Conservation (phyloP, 53 echinoderm and acorn worm genomes). For the Paracentrotus lividus region DNA sequence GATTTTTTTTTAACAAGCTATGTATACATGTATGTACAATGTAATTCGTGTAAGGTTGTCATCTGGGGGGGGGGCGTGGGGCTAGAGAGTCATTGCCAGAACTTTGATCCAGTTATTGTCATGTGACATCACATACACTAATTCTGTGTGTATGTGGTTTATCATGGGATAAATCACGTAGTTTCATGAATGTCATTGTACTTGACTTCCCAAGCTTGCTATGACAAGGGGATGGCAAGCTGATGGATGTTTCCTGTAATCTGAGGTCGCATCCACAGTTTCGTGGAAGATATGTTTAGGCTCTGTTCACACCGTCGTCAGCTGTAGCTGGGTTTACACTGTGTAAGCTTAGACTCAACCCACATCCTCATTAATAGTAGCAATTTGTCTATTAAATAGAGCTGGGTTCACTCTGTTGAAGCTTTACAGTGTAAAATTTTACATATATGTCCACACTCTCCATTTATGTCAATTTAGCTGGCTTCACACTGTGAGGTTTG, state of each 20-base stretch:
- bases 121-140: not conserved
- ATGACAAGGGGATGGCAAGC: not conserved
- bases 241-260: conserved; percentile 45
- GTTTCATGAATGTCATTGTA: conserved; percentile 37
- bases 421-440: no score
- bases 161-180: conserved; percentile 28
- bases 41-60: no score
- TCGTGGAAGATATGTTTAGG: conserved; percentile 1
- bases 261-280: not conserved
- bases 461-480: no score
- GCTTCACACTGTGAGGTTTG: not conserved
- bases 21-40: no score
- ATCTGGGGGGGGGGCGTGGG: no score
- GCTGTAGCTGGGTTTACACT: conserved; percentile 1
- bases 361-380: conserved; percentile 14
- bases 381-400: not conserved
- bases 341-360: not conserved
- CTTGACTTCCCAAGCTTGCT: not conserved
- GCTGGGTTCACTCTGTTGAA: not conserved
- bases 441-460: no score
- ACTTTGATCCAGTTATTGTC: not conserved
- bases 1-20: no score
- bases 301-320: conserved; percentile 27
- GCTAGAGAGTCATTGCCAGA: not conserved
- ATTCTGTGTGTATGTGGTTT: not conserved